Percentiles rank a stretch among this genome's conserved stretches.
Evolutionary conservation across 2,797 vertebrate species (phyloP).

Genomic region (Hypotaenidia philippensis): DNA sequence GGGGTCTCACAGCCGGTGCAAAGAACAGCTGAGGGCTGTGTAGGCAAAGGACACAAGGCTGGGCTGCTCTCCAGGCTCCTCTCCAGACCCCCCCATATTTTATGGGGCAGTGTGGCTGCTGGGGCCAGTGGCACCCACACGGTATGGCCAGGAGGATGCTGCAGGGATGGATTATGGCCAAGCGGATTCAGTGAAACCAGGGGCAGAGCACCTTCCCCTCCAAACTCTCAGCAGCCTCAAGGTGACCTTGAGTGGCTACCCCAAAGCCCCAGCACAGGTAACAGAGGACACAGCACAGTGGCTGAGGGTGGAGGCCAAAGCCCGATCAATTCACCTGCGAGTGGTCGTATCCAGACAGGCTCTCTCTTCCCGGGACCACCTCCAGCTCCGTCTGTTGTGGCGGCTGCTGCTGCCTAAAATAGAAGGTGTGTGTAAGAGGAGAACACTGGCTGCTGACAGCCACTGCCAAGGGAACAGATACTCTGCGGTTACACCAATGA

Average conservation of each 20-base stretch:
- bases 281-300: no score
- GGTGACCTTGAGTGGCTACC: fast-evolving
- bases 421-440: conserved; percentile 15
- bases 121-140: no score
- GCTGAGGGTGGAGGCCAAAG: no score
- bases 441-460: neutral
- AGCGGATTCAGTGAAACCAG: neutral
- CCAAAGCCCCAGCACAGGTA: neutral
- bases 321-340: conserved; percentile 67
- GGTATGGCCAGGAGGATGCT: fast-evolving
- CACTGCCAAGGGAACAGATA: neutral
- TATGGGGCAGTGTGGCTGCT: no score
- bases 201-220: neutral
- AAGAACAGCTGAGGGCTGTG: neutral
- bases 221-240: neutral
- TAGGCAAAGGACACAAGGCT: neutral
- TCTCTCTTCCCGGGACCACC: conserved; percentile 87
- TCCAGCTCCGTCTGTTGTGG: conserved; percentile 89
- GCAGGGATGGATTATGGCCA: no score
- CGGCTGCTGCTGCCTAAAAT: conserved; percentile 88
- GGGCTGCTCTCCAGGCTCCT: fast-evolving
- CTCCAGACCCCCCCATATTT: no score
- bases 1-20: fast-evolving
- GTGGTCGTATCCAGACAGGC: conserved; percentile 79
- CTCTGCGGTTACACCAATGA: neutral